Evolutionary conservation across 2,888 invertebrate species (phyloP).

Genomic region (Gisinianus flammeolus): DNA sequence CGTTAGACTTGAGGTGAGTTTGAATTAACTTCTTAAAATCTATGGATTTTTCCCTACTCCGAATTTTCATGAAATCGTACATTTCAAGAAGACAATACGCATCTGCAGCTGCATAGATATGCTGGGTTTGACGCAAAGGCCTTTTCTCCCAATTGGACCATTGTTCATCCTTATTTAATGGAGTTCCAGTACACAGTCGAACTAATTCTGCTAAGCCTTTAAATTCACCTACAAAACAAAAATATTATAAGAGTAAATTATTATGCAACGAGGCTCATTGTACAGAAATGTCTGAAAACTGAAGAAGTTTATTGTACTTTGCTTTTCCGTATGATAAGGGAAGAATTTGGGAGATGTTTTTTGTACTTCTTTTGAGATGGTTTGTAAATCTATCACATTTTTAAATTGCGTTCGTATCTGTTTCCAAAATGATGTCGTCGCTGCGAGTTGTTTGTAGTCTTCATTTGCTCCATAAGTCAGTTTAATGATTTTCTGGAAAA

Average conservation of each 20-base stretch:
- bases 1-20: background rate
- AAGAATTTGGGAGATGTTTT: constrained; percentile 6
- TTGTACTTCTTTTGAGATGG: constrained; percentile 34
- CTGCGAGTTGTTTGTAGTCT: constrained; percentile 70
- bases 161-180: constrained; percentile 85
- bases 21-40: constrained; percentile 21
- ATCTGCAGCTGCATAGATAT: constrained; percentile 85
- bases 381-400: constrained; percentile 48
- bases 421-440: constrained; percentile 66
- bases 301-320: constrained; percentile 6
- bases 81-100: constrained; percentile 84
- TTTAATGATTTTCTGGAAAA: constrained; percentile 48
- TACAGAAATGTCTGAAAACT: background rate
- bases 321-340: constrained; percentile 8
- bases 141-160: constrained; percentile 90
- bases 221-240: constrained; percentile 61
- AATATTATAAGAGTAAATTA: constrained; percentile 65
- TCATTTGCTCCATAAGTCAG: constrained; percentile 67
- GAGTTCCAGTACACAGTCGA: constrained; percentile 75
- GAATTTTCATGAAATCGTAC: constrained; percentile 70
- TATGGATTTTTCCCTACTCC: constrained; percentile 10
- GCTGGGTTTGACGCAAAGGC: constrained; percentile 77
- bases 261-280: background rate
- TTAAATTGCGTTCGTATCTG: constrained; percentile 61
- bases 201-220: constrained; percentile 67